These are phyloP conservation scores for Sebastes alutus DNA, from an alignment of 2,797 vertebrate genomes.

Conservation along the genomic window DNA sequence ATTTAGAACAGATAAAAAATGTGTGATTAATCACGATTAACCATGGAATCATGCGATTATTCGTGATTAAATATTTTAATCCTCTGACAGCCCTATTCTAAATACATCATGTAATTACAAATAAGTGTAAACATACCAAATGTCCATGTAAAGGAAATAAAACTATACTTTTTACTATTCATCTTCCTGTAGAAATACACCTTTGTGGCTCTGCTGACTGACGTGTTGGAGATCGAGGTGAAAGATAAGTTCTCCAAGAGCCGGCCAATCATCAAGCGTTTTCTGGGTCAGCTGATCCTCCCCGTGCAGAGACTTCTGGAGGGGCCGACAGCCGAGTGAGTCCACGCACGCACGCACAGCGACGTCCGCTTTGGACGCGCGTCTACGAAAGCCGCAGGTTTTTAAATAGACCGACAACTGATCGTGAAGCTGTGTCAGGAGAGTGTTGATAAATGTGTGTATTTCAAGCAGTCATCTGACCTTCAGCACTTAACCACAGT, in stretches of 20 bases:
- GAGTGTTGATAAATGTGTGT: not conserved
- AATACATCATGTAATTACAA: too few relatives aligned
- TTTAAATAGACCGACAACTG: not conserved
- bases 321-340: conserved; percentile 91
- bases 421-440: not conserved
- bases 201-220: conserved; percentile 95
- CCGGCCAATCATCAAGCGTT: conserved; percentile 97
- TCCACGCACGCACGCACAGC: not conserved
- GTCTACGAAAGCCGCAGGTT: not conserved
- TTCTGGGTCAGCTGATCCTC: conserved; percentile 94
- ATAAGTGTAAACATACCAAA: too few relatives aligned
- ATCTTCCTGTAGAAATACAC: conserved; percentile 89
- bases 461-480: conserved; percentile 5
- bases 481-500: conserved; percentile 24
- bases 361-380: not conserved
- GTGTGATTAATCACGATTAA: too few relatives aligned
- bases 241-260: conserved; percentile 99
- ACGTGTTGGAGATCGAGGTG: conserved; percentile 94
- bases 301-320: conserved; percentile 94
- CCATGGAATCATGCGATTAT: too few relatives aligned
- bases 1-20: too few relatives aligned
- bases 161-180: not conserved
- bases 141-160: too few relatives aligned
- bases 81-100: too few relatives aligned
- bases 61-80: too few relatives aligned